Conservation (phyloP, 2,797 vertebrate species). For the Neoniphon sammara region DNA sequence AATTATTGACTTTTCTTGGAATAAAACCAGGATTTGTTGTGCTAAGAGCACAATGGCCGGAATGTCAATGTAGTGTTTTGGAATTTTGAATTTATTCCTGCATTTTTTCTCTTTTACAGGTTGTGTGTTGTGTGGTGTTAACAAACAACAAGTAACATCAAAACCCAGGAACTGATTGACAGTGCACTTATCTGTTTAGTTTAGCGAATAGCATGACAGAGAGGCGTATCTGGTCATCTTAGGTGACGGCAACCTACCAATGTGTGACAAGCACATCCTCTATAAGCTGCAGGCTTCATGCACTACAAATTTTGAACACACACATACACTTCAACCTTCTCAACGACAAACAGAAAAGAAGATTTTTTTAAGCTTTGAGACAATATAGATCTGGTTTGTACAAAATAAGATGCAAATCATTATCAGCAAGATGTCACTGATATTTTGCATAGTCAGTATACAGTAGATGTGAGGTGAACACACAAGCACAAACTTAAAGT, state of each 20-base stretch:
- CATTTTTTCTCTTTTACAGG: neutral
- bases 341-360: neutral
- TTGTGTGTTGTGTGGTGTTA: neutral
- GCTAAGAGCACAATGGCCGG: neutral
- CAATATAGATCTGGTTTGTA: too few relatives aligned
- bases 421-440: too few relatives aligned
- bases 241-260: conserved; percentile 7
- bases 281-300: neutral
- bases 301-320: neutral
- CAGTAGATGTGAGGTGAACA: neutral
- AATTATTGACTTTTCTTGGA: too few relatives aligned
- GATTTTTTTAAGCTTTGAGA: too few relatives aligned
- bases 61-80: neutral
- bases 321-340: neutral
- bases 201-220: conserved; percentile 28
- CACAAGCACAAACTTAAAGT: neutral
- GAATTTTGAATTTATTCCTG: conserved; percentile 1
- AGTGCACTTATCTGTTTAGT: conserved; percentile 7
- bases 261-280: neutral
- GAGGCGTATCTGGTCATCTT: neutral
- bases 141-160: neutral
- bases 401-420: too few relatives aligned
- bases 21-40: neutral
- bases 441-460: too few relatives aligned
- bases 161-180: conserved; percentile 12